A percentile compares a stretch with the other conserved stretches of the same genome.
These are phyloP conservation scores for Sarcophaga carnaria DNA, from an alignment of 2,888 invertebrate genomes.

Conservation along the genomic window DNA sequence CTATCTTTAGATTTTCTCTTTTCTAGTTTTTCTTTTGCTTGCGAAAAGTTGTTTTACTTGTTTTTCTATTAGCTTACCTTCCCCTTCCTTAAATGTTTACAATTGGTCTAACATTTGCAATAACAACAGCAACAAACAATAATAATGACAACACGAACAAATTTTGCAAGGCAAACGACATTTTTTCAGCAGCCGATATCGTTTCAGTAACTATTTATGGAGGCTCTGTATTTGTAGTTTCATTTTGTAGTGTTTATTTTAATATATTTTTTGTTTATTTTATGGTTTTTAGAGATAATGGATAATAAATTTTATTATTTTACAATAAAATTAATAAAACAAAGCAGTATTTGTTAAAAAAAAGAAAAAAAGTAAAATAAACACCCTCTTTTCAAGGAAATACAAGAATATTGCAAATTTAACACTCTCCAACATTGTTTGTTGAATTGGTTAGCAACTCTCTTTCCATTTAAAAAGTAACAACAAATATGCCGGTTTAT, in stretches of 20 bases:
- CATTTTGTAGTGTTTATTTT: neutral
- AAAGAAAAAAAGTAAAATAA: neutral
- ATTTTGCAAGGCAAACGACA: constrained; percentile 65
- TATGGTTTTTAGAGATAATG: neutral
- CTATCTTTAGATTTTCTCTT: neutral
- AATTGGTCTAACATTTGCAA: too few relatives aligned
- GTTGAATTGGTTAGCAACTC: too few relatives aligned
- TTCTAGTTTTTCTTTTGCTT: neutral
- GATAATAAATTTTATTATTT: neutral
- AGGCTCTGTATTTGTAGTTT: constrained; percentile 7
- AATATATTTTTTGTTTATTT: constrained; percentile 9
- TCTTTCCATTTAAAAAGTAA: neutral
- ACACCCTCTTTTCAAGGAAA: neutral
- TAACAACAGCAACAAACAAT: neutral
- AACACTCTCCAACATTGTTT: neutral
- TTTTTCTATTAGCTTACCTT: neutral
- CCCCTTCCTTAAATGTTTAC: constrained; percentile 5
- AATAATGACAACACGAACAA: neutral
- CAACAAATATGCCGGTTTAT: constrained; percentile 46
- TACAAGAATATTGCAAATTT: neutral
- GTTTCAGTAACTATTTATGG: constrained; percentile 27
- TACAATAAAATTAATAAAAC: neutral
- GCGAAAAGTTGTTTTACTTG: neutral
- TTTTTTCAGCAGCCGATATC: constrained; percentile 42
- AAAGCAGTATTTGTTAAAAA: neutral